A percentile compares a stretch with the other conserved stretches of the same genome.
These are phyloP conservation scores for Spodoptera litura DNA, from an alignment of 1,140 invertebrate species.

Conservation along the genomic window DNA sequence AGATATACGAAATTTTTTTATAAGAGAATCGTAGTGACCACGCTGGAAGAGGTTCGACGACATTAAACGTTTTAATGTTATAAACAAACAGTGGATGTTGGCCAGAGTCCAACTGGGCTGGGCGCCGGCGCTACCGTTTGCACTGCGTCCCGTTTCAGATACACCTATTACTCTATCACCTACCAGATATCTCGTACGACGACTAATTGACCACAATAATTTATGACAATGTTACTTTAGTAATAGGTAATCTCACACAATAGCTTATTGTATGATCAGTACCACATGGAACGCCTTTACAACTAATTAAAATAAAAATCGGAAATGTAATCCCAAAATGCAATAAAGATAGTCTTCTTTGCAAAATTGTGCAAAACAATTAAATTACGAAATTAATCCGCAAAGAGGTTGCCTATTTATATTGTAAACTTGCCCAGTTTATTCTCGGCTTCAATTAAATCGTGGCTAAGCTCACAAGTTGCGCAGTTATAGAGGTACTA, in stretches of 20 bases:
- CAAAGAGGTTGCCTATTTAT: slow-evolving; percentile 52
- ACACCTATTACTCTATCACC: slow-evolving; percentile 60
- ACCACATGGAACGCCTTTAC: neutral
- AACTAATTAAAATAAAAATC: neutral
- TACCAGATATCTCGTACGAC: slow-evolving; percentile 7
- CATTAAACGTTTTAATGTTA: slow-evolving; percentile 80
- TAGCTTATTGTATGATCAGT: no score
- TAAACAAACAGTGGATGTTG: slow-evolving; percentile 80
- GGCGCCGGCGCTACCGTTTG: slow-evolving; percentile 76
- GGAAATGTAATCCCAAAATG: slow-evolving; percentile 20
- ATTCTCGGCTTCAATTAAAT: slow-evolving; percentile 77
- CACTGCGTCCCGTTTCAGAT: slow-evolving; percentile 61
- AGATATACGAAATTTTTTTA: slow-evolving; percentile 27
- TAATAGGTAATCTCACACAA: no score
- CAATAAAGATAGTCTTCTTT: slow-evolving; percentile 4
- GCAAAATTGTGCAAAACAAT: slow-evolving; percentile 36
- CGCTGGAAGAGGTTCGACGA: slow-evolving; percentile 62
- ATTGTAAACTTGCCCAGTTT: slow-evolving; percentile 60
- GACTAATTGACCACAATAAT: slow-evolving; percentile 5
- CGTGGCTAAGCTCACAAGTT: slow-evolving; percentile 72
- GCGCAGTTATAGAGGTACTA: slow-evolving; percentile 73
- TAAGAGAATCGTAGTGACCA: slow-evolving; percentile 53
- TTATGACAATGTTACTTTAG: neutral
- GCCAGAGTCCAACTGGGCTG: slow-evolving; percentile 76
- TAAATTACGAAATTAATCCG: slow-evolving; percentile 52